A percentile compares a stretch with the other conserved stretches of the same genome.
Evolutionary conservation across 2,113 vertebrate genomes (phyloP).

Genomic region (Polypterus bichir): DNA sequence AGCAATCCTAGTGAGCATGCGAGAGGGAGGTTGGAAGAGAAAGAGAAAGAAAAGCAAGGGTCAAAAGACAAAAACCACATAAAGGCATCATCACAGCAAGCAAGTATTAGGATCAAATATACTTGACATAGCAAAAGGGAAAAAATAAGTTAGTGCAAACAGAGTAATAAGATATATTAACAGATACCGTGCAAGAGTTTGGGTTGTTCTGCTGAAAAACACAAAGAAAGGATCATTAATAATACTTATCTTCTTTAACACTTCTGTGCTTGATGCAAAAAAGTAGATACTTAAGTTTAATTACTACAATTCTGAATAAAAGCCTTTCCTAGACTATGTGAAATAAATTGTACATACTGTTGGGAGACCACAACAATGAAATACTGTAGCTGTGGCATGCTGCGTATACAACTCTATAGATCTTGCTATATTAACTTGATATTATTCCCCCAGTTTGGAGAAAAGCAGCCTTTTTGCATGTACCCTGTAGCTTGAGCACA

Average conservation of each 20-base stretch:
- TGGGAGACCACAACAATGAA: too few species aligned
- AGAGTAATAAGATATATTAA: slow-evolving; percentile 20
- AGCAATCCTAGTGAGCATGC: slow-evolving; percentile 74
- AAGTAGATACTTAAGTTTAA: too few species aligned
- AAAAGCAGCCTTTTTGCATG: too few species aligned
- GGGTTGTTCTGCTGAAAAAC: slow-evolving; percentile 51
- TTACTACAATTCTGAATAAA: too few species aligned
- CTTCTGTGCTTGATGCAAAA: too few species aligned
- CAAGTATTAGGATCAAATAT: slow-evolving; percentile 5
- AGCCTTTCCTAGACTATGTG: too few species aligned
- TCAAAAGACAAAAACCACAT: slow-evolving; percentile 54
- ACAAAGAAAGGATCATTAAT: slow-evolving; percentile 34
- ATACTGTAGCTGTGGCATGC: too few species aligned
- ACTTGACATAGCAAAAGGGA: slow-evolving; percentile 22
- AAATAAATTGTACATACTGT: too few species aligned
- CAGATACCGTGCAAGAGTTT: slow-evolving; percentile 49
- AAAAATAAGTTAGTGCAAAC: slow-evolving; percentile 20
- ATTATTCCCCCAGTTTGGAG: too few species aligned
- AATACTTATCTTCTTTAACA: slow-evolving; percentile 13
- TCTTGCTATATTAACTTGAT: too few species aligned
- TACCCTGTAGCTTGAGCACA: too few species aligned
- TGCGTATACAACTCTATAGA: too few species aligned
- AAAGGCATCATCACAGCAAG: slow-evolving; percentile 47
- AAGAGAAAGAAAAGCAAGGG: slow-evolving; percentile 38
- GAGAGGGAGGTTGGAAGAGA: slow-evolving; percentile 35